These are phyloP conservation scores for Sesia bembeciformis DNA, from an alignment of 2,888 invertebrate species.

Conservation along the genomic window DNA sequence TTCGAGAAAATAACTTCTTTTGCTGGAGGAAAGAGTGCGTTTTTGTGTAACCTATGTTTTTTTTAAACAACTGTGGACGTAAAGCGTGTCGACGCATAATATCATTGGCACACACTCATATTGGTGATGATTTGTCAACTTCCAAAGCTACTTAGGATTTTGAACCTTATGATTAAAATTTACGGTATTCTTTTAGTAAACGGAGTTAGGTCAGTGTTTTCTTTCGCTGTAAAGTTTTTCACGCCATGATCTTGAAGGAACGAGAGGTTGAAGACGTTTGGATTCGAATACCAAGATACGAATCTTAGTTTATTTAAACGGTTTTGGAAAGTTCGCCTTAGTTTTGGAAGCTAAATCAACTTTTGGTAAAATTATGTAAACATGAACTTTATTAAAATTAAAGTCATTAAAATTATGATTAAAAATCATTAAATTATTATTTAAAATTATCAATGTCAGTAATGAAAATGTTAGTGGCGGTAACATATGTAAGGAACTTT, in stretches of 20 bases:
- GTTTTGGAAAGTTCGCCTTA: too few relatives aligned
- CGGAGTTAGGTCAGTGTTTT: conserved; percentile 24
- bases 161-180: background rate
- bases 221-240: conserved; percentile 36
- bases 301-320: too few relatives aligned
- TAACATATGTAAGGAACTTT: too few relatives aligned
- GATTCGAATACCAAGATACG: too few relatives aligned
- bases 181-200: background rate
- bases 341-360: too few relatives aligned
- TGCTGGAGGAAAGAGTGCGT: background rate
- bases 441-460: too few relatives aligned
- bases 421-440: too few relatives aligned
- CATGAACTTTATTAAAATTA: too few relatives aligned
- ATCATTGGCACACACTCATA: conserved; percentile 56
- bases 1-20: conserved; percentile 1
- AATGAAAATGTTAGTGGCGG: too few relatives aligned
- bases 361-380: too few relatives aligned
- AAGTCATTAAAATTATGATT: too few relatives aligned
- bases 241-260: conserved; percentile 16
- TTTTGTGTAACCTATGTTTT: background rate
- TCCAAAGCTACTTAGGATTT: conserved; percentile 16
- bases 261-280: too few relatives aligned
- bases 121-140: conserved; percentile 66
- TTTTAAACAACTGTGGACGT: background rate
- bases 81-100: conserved; percentile 68